phyloP scores from a whole-genome alignment of 2,113 vertebrate species.

The Climacteris rufus region DNA sequence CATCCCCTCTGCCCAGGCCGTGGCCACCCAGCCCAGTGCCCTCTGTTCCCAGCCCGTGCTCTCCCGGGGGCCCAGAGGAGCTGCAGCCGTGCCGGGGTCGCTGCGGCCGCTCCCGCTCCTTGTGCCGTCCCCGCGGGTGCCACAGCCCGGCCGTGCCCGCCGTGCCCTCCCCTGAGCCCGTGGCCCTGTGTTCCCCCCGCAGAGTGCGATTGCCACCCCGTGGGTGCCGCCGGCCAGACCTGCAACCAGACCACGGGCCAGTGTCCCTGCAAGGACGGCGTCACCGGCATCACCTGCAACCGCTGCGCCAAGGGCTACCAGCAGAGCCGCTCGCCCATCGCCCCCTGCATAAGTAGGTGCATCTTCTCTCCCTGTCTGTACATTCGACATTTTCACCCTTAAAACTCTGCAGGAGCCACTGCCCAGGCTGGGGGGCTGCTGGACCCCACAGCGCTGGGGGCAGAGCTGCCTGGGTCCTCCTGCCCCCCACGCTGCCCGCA shows the following conservation, averaged over 20 bases:
- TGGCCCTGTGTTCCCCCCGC: conserved; percentile 73
- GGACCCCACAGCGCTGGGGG: background rate
- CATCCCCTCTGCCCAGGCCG: fast-evolving
- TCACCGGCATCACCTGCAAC: conserved; percentile 98
- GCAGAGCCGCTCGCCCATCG: conserved; percentile 98
- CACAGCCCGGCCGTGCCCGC: fast-evolving
- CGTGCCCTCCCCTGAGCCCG: conserved; percentile 64
- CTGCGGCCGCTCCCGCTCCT: fast-evolving
- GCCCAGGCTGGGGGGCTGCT: background rate
- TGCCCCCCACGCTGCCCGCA: fast-evolving
- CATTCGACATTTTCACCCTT: background rate
- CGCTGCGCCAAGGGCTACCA: conserved; percentile 98
- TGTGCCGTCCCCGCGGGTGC: background rate
- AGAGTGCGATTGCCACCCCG: conserved; percentile 98
- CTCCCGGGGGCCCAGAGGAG: too few species aligned
- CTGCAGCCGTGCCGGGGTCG: fast-evolving
- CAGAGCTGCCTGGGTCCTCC: background rate
- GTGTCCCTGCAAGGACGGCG: conserved; percentile 98
- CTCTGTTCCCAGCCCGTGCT: too few species aligned
- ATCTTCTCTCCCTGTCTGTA: background rate
- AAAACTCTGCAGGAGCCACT: background rate
- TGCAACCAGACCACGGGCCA: conserved; percentile 99
- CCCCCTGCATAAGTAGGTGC: conserved; percentile 97
- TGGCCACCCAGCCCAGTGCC: too few species aligned
- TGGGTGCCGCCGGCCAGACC: conserved; percentile 97